A percentile compares a stretch with the other conserved stretches of the same genome.
phyloP scores from a whole-genome alignment of 2,113 vertebrate genomes.

The Ameiurus melas region DNA sequence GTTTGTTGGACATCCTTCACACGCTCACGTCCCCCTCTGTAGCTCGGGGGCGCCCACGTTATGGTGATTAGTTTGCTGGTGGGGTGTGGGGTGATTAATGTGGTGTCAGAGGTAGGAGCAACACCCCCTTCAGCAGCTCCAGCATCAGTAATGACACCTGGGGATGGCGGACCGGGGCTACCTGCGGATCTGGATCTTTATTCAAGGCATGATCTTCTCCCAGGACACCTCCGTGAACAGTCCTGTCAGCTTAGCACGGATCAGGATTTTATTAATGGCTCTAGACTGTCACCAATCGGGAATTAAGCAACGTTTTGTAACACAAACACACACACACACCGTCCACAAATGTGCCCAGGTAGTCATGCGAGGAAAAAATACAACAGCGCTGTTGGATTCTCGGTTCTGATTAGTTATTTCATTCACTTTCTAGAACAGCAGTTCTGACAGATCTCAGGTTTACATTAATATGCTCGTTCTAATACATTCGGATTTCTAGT shows the following conservation, averaged over 20 bases:
- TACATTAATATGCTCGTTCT: neutral
- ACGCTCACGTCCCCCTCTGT: conserved; percentile 62
- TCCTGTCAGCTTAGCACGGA: conserved; percentile 77
- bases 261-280: conserved; percentile 82
- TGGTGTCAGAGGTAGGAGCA: conserved; percentile 68
- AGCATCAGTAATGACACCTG: conserved; percentile 78
- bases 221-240: conserved; percentile 82
- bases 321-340: conserved; percentile 51
- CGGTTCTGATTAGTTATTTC: neutral
- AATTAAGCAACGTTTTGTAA: conserved; percentile 81
- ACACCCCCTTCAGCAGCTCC: conserved; percentile 59
- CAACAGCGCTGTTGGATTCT: neutral
- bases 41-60: conserved; percentile 51
- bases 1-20: conserved; percentile 75
- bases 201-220: conserved; percentile 75
- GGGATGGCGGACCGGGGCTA: conserved; percentile 63
- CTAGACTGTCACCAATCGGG: conserved; percentile 78
- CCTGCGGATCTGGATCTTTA: conserved; percentile 69
- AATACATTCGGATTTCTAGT: neutral
- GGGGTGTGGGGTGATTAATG: conserved; percentile 73
- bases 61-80: conserved; percentile 70
- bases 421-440: neutral
- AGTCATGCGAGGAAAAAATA: neutral
- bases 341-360: neutral
- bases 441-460: neutral